Evolutionary conservation across 2,888 invertebrate genomes (phyloP), one percentile per base, ranked within the genome.

Genomic region (Sinohyriopsis cumingii): DNA sequence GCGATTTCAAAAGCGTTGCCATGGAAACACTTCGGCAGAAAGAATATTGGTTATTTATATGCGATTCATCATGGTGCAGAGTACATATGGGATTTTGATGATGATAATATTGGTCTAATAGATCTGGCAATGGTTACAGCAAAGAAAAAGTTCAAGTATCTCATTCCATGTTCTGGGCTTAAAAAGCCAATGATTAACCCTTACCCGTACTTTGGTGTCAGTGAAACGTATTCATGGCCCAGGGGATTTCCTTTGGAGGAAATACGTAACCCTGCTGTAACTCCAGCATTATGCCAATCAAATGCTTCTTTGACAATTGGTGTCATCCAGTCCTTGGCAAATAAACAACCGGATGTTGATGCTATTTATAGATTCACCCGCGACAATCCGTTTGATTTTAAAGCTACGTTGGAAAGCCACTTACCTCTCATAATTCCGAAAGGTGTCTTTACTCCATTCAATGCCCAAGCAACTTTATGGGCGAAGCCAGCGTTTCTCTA

Each of bases 11-110:
- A 67, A 0, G 19, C 22, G 5, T 56, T 72, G 15, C 67, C 72
- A 18, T 55, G 59, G 53, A 69, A 67, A 22, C 54, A 62, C 25
- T 64, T 67, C 55, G 60, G 63, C 3, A 54, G 72, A 45, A 72
- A 72, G 25, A 72, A 72, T 60, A 69, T 72, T 15, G 69, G 72
- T 61, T 72, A 68, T 45, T 65, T 72, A 54, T 69, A 64, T 22
- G 72, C 72, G 0, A 72, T 72, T 18, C 65, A 68, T n/a, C 68
- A 63, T 53, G 55, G 62, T 0, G 72, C 66, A 5, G 60, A 72
- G 24, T 54, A 55, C 6, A 72, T 72, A 12, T 72, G 68, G 71
- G 68, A 68, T 62, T 72, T 68, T 59, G 72, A 68, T 66, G 72
- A 72, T 55, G 68, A 68, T 28, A 72, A 72, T 60, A 20, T 22